Percentiles rank a stretch among this genome's conserved stretches.
phyloP scores from a whole-genome alignment of 2,113 vertebrate genomes.

The Ramphastos sulfuratus region DNA sequence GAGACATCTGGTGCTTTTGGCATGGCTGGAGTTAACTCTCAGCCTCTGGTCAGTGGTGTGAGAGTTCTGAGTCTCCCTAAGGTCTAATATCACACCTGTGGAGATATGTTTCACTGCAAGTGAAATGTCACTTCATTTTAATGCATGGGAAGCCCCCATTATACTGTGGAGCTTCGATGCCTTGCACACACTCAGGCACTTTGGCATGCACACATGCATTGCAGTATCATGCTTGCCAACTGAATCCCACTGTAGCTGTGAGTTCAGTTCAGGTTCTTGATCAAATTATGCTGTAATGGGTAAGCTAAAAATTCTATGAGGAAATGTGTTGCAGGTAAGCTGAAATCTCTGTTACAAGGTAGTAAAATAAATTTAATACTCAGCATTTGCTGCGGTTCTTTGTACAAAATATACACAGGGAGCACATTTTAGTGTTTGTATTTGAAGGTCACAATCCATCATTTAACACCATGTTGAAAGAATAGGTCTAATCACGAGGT shows the following conservation, averaged over 20 bases:
- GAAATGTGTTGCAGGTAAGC: neutral
- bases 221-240: neutral
- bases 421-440: neutral
- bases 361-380: neutral
- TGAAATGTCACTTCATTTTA: neutral
- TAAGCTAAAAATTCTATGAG: neutral
- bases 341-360: neutral
- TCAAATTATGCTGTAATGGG: neutral
- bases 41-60: neutral
- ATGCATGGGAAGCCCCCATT: fast-evolving
- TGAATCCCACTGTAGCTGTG: neutral
- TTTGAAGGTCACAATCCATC: neutral
- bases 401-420: neutral
- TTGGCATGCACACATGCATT: fast-evolving
- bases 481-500: neutral
- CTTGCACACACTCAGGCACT: too few relatives aligned
- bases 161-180: neutral
- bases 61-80: neutral
- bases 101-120: neutral
- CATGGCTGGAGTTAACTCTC: neutral
- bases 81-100: neutral
- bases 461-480: neutral
- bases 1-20: neutral
- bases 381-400: neutral
- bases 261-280: neutral